Evolutionary conservation across 2,113 vertebrate species (phyloP).

Genomic region (Channa maculata): DNA sequence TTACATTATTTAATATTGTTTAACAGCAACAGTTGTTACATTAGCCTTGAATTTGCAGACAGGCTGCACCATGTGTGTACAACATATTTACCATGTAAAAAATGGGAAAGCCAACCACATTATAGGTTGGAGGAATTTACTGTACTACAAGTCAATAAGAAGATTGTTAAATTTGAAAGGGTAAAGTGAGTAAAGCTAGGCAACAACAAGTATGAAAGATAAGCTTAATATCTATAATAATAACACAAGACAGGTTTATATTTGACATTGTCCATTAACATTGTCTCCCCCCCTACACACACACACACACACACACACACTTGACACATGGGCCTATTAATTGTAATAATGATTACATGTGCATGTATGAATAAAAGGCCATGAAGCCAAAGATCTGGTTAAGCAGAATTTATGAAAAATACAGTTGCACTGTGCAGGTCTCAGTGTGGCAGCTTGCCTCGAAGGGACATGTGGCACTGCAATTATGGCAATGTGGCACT

Average conservation of each 20-base stretch:
- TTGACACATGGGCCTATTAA: slow-evolving; percentile 27
- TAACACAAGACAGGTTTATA: not conserved
- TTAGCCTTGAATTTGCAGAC: too few relatives aligned
- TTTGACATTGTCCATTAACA: not conserved
- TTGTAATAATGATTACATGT: slow-evolving; percentile 49
- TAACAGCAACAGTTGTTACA: too few relatives aligned
- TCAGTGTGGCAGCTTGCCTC: slow-evolving; percentile 20
- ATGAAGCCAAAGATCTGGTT: slow-evolving; percentile 16
- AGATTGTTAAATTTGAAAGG: too few relatives aligned
- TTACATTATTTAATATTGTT: too few relatives aligned
- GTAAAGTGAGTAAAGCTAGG: too few relatives aligned
- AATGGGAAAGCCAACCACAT: too few relatives aligned
- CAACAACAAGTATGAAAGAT: too few relatives aligned
- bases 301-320: slow-evolving; percentile 15
- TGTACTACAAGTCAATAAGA: too few relatives aligned
- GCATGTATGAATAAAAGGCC: slow-evolving; percentile 37
- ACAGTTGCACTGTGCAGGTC: slow-evolving; percentile 21
- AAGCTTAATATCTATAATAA: too few relatives aligned
- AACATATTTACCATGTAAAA: too few relatives aligned
- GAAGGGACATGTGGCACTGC: slow-evolving; percentile 47
- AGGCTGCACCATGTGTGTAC: too few relatives aligned
- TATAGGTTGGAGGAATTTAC: too few relatives aligned
- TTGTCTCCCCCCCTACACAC: slow-evolving; percentile 2
- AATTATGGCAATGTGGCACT: slow-evolving; percentile 48
- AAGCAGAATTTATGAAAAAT: slow-evolving; percentile 51